These are phyloP conservation scores for Cygnus buccinator DNA, from an alignment of 2,113 vertebrate genomes.

Conservation along the genomic window DNA sequence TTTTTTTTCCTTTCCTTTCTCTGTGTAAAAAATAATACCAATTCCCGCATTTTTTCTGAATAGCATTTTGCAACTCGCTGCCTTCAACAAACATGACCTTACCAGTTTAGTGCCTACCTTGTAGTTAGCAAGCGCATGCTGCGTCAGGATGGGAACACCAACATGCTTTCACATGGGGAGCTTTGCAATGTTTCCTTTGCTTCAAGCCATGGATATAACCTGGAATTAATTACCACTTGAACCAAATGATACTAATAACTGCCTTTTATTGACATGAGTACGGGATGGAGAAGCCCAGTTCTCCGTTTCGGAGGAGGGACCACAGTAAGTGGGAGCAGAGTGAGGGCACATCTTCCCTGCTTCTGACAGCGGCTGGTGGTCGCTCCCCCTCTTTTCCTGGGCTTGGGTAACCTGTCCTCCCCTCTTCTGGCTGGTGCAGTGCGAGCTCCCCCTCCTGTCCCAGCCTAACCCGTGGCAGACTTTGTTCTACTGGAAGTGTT, in stretches of 20 bases:
- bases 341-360: background rate
- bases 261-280: background rate
- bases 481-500: background rate
- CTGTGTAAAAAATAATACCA: background rate
- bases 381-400: background rate
- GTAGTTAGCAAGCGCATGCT: background rate
- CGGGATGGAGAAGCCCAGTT: background rate
- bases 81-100: background rate
- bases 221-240: background rate
- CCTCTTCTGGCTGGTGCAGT: background rate
- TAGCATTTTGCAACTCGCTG: background rate
- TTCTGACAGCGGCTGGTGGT: background rate
- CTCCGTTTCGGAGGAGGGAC: background rate
- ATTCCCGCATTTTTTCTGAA: background rate
- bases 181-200: background rate
- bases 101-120: background rate
- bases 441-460: constrained; percentile 57
- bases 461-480: background rate
- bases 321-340: background rate
- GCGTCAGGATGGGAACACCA: background rate
- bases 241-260: background rate
- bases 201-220: background rate
- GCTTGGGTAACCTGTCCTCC: background rate
- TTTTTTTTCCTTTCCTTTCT: background rate
- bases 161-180: background rate